phyloP scores from a whole-genome alignment of 2,113 vertebrate genomes.

The Mirza zaza region DNA sequence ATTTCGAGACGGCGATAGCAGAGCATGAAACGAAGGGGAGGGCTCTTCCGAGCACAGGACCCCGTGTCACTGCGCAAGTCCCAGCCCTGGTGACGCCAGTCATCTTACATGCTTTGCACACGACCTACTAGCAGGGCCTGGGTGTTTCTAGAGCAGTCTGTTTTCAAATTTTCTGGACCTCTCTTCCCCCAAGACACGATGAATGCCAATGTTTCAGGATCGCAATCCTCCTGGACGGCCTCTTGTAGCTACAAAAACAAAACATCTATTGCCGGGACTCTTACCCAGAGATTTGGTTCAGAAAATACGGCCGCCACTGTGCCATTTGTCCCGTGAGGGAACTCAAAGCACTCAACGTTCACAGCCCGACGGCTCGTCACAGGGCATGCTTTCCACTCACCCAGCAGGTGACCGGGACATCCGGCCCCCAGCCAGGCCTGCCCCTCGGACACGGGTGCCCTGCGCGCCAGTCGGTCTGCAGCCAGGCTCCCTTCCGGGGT shows the following conservation, averaged over 20 bases:
- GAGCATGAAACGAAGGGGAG: neutral
- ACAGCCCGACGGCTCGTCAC: neutral
- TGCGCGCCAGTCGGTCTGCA: neutral
- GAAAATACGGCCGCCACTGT: neutral
- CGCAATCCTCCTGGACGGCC: accelerated
- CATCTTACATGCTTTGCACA: neutral
- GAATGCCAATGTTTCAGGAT: neutral
- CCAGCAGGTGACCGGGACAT: neutral
- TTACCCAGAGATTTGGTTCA: neutral
- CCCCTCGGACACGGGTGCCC: neutral
- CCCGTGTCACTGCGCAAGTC: neutral
- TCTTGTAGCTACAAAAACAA: neutral
- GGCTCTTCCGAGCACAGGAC: accelerated
- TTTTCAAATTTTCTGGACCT: neutral
- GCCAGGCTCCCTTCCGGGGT: neutral
- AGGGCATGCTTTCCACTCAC: no score
- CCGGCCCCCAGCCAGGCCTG: no score
- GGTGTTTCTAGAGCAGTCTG: neutral
- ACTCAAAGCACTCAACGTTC: neutral
- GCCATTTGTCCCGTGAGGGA: neutral
- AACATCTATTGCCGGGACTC: neutral
- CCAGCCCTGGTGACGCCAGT: neutral
- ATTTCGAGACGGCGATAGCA: neutral
- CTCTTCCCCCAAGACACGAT: no score
- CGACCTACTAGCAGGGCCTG: neutral